These are phyloP conservation scores for Mystacides longicornis DNA, from an alignment of 2,888 invertebrate genomes.

Conservation along the genomic window DNA sequence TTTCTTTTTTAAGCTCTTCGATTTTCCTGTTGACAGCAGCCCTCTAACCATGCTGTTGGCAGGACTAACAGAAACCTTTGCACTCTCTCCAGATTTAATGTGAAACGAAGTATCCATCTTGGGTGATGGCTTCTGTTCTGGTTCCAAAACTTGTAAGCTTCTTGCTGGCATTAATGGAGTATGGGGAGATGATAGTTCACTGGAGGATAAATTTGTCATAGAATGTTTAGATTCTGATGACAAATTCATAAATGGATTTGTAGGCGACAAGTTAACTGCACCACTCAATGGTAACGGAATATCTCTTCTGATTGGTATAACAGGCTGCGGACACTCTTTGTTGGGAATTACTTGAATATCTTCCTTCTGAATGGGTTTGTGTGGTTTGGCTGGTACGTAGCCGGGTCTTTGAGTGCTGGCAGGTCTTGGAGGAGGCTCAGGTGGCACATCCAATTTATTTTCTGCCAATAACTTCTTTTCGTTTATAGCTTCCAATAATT, in stretches of 20 bases:
- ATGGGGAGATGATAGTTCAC: constrained; percentile 15
- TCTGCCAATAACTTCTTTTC: constrained; percentile 17
- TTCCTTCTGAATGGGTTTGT: constrained; percentile 39
- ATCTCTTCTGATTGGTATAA: constrained; percentile 21
- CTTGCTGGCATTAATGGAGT: constrained; percentile 22
- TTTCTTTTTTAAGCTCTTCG: constrained; percentile 61
- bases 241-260: constrained; percentile 4
- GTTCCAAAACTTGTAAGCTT: constrained; percentile 24
- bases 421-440: constrained; percentile 33
- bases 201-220: constrained; percentile 15
- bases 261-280: neutral
- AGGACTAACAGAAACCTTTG: constrained; percentile 34
- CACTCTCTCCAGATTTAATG: constrained; percentile 28
- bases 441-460: constrained; percentile 25
- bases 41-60: constrained; percentile 46
- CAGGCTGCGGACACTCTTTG: constrained; percentile 18
- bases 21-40: constrained; percentile 52
- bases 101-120: constrained; percentile 14
- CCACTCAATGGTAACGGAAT: constrained; percentile 14
- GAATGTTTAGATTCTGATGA: constrained; percentile 21
- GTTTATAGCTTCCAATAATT: constrained; percentile 25
- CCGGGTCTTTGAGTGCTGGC: constrained; percentile 27
- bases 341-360: constrained; percentile 38
- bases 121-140: constrained; percentile 31
- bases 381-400: constrained; percentile 32